phyloP scores from a whole-genome alignment of 2,797 vertebrate genomes.

The Macroramphosus scolopax region DNA sequence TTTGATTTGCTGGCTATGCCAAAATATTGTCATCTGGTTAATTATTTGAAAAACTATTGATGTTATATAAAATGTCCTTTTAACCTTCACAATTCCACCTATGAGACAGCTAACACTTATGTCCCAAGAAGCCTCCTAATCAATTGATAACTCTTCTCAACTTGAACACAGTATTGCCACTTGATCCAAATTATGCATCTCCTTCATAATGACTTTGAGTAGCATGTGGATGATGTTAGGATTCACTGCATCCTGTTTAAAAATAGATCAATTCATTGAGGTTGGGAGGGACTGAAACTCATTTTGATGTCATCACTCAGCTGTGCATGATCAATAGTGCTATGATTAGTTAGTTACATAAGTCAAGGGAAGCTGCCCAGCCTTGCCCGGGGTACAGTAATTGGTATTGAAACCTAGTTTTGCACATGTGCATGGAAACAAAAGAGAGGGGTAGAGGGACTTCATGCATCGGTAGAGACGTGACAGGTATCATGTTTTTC shows the following conservation, averaged over 20 bases:
- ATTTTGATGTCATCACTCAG: conserved; percentile 18
- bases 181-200: not conserved
- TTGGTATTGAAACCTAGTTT: conserved; percentile 27
- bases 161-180: too few relatives aligned
- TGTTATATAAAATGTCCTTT: too few relatives aligned
- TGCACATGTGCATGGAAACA: conserved; percentile 8
- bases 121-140: too few relatives aligned
- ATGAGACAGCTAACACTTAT: too few relatives aligned
- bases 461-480: conserved; percentile 4
- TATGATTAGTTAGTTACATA: conserved; percentile 25
- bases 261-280: conserved; percentile 32
- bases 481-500: conserved; percentile 14
- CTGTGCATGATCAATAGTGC: conserved; percentile 28
- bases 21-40: not conserved
- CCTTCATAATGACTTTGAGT: not conserved
- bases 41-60: too few relatives aligned
- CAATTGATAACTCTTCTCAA: not conserved
- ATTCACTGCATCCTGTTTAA: conserved; percentile 7
- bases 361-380: conserved; percentile 28
- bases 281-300: conserved; percentile 27
- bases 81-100: too few relatives aligned
- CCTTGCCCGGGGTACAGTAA: conserved; percentile 25
- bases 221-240: too few relatives aligned
- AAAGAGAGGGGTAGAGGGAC: not conserved
- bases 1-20: not conserved